These are phyloP conservation scores for Lepetodrilus schrolli DNA, from an alignment of 2,888 invertebrate genomes.

Conservation along the genomic window DNA sequence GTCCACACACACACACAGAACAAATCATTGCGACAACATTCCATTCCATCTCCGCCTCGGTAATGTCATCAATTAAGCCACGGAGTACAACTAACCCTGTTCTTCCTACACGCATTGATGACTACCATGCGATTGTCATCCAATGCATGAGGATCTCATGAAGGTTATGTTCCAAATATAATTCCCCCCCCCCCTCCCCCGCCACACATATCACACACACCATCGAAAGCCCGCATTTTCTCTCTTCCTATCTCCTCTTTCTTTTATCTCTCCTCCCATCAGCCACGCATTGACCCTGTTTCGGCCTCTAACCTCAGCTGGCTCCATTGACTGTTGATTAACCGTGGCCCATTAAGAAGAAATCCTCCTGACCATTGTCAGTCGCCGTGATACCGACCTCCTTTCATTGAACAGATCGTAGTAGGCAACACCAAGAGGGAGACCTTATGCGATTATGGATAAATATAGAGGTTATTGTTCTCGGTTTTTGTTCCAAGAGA, in stretches of 20 bases:
- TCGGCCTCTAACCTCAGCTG: neutral
- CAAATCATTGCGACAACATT: too few species aligned
- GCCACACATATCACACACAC: neutral
- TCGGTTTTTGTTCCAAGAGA: neutral
- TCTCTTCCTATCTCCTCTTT: neutral
- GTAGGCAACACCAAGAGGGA: neutral
- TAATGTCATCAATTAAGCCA: too few species aligned
- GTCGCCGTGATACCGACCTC: neutral
- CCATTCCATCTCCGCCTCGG: too few species aligned
- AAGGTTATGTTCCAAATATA: neutral
- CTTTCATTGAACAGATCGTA: neutral
- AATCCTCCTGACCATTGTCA: neutral
- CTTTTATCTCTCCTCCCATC: constrained; percentile 12
- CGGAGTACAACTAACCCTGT: too few species aligned
- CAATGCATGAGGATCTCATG: neutral
- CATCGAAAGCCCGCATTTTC: neutral
- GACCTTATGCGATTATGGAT: neutral
- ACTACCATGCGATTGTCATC: neutral
- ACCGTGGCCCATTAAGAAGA: neutral
- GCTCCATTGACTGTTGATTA: neutral
- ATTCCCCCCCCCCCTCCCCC: neutral
- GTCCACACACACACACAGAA: too few species aligned
- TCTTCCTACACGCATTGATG: too few species aligned
- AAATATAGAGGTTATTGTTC: neutral
- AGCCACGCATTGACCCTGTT: neutral